These are phyloP conservation scores for Drosophila subsilvestris DNA, from an alignment of 2,888 invertebrate genomes.

Conservation along the genomic window DNA sequence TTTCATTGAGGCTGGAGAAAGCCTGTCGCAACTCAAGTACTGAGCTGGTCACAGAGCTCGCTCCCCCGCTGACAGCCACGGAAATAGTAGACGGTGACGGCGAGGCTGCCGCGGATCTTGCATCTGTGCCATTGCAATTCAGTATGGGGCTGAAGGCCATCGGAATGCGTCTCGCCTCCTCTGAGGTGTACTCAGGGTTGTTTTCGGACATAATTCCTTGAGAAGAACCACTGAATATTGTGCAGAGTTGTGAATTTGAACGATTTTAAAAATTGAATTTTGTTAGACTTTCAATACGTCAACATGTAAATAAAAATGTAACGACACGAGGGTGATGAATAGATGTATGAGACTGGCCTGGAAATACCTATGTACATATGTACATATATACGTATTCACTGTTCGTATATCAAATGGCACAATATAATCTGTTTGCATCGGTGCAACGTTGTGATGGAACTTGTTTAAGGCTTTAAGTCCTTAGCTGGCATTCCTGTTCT, in stretches of 20 bases:
- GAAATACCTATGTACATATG: too few relatives aligned
- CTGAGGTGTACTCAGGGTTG: background rate
- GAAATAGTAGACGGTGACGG: constrained; percentile 11
- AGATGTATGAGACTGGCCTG: background rate
- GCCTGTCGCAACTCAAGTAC: background rate
- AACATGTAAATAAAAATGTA: background rate
- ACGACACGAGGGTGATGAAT: background rate
- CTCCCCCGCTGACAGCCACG: constrained; percentile 5
- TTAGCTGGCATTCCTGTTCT: background rate
- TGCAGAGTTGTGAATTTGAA: background rate
- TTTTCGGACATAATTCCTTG: background rate
- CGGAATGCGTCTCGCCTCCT: background rate
- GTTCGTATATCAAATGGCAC: background rate
- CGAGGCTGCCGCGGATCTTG: background rate
- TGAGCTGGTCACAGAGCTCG: background rate
- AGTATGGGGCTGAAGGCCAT: constrained; percentile 9
- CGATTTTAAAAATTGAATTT: background rate
- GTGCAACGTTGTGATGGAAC: too few relatives aligned
- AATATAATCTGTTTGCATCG: too few relatives aligned
- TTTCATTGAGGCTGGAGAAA: background rate
- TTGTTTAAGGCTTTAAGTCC: background rate
- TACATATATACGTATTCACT: too few relatives aligned
- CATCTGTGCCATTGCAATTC: background rate
- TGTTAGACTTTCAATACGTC: background rate
- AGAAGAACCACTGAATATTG: background rate